Evolutionary conservation across 2,797 vertebrate genomes (phyloP).

Genomic region (Steatocranus sp.): DNA sequence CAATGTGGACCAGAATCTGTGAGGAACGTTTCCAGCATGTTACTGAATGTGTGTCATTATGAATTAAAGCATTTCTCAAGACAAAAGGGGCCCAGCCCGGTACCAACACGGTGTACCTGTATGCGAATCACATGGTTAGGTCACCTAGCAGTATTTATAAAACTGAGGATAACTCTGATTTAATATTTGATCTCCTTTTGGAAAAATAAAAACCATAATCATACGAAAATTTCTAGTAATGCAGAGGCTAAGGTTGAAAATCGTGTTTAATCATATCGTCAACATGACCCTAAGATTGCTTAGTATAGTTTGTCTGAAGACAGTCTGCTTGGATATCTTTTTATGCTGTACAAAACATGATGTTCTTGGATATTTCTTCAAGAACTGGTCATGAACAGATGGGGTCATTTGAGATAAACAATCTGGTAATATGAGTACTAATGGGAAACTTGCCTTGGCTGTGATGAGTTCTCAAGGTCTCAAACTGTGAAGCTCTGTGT

Average conservation of each 20-base stretch:
- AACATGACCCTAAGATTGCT: background rate
- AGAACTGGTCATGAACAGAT: background rate
- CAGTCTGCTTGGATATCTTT: background rate
- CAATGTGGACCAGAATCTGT: background rate
- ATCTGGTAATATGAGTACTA: background rate
- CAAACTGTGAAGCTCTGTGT: constrained; percentile 1
- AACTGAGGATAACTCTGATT: background rate
- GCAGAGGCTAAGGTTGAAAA: background rate
- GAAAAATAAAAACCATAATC: background rate
- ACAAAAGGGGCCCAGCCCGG: background rate
- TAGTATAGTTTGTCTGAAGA: background rate
- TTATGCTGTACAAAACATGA: background rate
- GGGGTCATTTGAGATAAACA: background rate
- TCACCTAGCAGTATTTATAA: background rate
- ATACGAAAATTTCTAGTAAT: background rate
- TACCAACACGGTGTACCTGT: background rate
- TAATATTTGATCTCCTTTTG: background rate
- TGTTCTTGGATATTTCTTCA: background rate
- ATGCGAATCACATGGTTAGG: background rate
- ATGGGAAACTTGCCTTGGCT: background rate
- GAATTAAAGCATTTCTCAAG: background rate
- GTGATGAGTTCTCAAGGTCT: background rate
- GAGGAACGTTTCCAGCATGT: background rate
- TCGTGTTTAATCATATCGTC: background rate
- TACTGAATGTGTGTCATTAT: background rate